Conservation (phyloP, 1,140 invertebrate species). For the Rhagoletis zephyria region DNA sequence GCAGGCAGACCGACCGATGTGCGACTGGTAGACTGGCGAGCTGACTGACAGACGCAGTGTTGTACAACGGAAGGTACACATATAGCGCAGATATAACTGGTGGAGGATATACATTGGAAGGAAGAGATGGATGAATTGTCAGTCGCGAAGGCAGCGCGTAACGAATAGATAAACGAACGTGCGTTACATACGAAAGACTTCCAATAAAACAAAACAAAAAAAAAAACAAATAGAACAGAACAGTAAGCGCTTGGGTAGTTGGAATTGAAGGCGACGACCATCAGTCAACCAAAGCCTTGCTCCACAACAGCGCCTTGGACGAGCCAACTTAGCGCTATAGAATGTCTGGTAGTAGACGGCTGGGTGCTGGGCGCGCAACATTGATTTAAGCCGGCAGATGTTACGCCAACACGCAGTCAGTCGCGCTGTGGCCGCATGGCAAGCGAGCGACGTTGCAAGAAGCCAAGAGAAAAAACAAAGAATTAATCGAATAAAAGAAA, state of each 20-base stretch:
- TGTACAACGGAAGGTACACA: neutral
- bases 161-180: constrained; percentile 38
- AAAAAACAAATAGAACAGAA: neutral
- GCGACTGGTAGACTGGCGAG: neutral
- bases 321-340: neutral
- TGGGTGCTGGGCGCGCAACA: neutral
- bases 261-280: neutral
- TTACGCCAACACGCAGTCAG: neutral
- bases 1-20: too few species aligned
- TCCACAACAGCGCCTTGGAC: neutral
- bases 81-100: neutral
- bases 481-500: neutral
- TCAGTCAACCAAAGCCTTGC: neutral
- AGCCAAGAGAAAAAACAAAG: neutral
- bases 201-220: neutral
- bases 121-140: neutral
- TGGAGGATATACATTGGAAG: neutral
- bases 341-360: neutral
- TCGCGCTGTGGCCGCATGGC: neutral
- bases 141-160: constrained; percentile 18
- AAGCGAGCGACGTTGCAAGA: neutral
- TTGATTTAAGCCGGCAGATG: constrained; percentile 28
- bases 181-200: constrained; percentile 1
- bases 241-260: neutral
- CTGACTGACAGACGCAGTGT: neutral